Evolutionary conservation across 2,797 vertebrate species (phyloP).

Genomic region (Alfaro cultratus): DNA sequence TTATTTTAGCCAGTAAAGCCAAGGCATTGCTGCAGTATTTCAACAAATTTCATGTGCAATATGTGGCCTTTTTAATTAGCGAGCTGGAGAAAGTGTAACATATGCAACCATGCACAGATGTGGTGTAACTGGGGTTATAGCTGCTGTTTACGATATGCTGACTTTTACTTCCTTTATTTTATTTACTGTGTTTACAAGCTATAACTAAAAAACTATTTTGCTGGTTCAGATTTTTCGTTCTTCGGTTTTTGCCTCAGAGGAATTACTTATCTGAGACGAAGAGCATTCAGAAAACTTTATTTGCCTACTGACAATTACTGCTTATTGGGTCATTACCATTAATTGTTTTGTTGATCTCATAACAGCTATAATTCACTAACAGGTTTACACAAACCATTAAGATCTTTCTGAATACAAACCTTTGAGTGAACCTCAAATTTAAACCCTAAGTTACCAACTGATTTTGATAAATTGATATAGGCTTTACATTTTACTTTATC

Average conservation of each 20-base stretch:
- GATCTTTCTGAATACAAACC: not conserved
- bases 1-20: not conserved
- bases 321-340: not conserved
- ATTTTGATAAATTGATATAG: not conserved
- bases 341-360: not conserved
- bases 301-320: not conserved
- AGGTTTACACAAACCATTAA: not conserved
- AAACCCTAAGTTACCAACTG: not conserved
- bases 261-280: not conserved
- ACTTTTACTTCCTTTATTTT: not conserved
- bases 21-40: not conserved
- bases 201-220: not conserved
- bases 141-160: not conserved
- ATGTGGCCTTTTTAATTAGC: not conserved
- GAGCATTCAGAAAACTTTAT: not conserved
- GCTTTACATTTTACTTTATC: not conserved
- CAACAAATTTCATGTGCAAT: not conserved
- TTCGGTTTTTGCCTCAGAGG: not conserved
- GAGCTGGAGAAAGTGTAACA: not conserved
- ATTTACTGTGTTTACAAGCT: not conserved
- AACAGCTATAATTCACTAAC: not conserved
- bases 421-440: not conserved
- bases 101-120: not conserved
- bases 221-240: not conserved
- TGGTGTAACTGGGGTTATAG: not conserved